Evolutionary conservation across 2,888 invertebrate genomes (phyloP), one percentile per base, ranked within the genome.

Genomic region (Pedicia rivosa): DNA sequence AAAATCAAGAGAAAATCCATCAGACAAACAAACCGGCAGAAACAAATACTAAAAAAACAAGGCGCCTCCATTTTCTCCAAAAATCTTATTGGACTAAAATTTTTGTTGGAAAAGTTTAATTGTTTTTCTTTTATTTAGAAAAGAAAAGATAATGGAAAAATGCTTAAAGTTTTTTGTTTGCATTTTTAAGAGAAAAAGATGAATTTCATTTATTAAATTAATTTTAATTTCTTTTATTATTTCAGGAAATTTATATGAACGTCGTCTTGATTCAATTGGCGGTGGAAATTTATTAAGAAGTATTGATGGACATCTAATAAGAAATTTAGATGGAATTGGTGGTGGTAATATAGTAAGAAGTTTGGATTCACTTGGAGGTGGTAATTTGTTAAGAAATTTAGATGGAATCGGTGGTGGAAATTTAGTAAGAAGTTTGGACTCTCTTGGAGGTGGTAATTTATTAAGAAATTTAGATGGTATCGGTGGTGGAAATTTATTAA

Each of bases 401-500:
- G 43, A 43, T 35, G 38, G 36, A 12, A 36, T 43, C 16, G 43
- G 43, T 17, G 43, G 43, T 20, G 43, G 37, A 24, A 36, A 39
- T 38, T 20, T 43, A 16, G 10, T 43, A 30, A 19, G 41, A 24
- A 28, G 13, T 38, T 3, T 32, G 5, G 34, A 41, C 39, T 15
- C 29, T 10, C 8, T 13, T 24, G 33, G 38, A 9, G 19, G 28
- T 3, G 38, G 38, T 13, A 34, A 34, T 28, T 12, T 26, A 12
- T 10, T 26, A n/a, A 25, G 34, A n/a, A 25, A 26, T 17, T 8
- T 37, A 10, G 40, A 40, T 25, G 17, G 27, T 8, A 14, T 42
- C 2, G 42, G 42, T 10, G 42, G 42, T 9, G 42, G 42, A n/a
- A 35, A 38, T 28, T 7, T 36, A 10, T 20, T 35, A 26, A 17